These are phyloP conservation scores for Cryptocheilus praepositus DNA, from an alignment of 2,888 invertebrate species.

Conservation along the genomic window DNA sequence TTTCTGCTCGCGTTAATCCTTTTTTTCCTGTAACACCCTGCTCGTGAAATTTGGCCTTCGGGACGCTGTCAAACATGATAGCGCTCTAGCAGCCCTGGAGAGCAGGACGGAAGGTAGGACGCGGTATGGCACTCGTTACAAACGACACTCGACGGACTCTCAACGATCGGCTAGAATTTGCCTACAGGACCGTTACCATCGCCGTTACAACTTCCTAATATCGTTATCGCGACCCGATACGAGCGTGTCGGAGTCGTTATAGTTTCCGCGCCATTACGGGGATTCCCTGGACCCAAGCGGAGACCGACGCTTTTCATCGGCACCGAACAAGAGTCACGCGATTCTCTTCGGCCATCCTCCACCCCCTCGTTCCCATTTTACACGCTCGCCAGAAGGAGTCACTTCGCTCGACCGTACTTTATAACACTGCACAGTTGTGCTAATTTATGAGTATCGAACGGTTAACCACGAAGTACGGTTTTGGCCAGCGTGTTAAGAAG, in stretches of 20 bases:
- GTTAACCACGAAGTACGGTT: too few species aligned
- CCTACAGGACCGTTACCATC: slow-evolving; percentile 7
- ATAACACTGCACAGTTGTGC: too few species aligned
- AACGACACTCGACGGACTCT: too few species aligned
- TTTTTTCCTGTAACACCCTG: too few species aligned
- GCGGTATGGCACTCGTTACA: slow-evolving; percentile 1
- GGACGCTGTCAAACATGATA: too few species aligned
- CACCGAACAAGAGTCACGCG: slow-evolving; percentile 5
- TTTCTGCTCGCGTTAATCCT: too few species aligned
- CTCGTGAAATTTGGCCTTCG: too few species aligned
- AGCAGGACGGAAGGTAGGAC: background rate
- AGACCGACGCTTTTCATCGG: background rate
- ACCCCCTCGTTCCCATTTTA: too few species aligned
- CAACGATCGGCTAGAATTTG: slow-evolving; percentile 1
- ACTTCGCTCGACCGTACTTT: too few species aligned
- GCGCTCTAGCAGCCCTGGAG: background rate
- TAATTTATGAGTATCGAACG: too few species aligned
- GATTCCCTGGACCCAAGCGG: background rate
- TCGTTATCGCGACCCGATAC: slow-evolving; percentile 9
- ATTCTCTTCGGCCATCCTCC: background rate
- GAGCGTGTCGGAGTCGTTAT: slow-evolving; percentile 2
- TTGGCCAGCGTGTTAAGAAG: too few species aligned
- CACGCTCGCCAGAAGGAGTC: too few species aligned
- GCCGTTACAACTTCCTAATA: slow-evolving; percentile 9
- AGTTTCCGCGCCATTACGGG: slow-evolving; percentile 2